Percentiles rank a stretch among this genome's conserved stretches.
Conservation (phyloP, 2,113 vertebrate species). For the Brachypteracias leptosomus region DNA sequence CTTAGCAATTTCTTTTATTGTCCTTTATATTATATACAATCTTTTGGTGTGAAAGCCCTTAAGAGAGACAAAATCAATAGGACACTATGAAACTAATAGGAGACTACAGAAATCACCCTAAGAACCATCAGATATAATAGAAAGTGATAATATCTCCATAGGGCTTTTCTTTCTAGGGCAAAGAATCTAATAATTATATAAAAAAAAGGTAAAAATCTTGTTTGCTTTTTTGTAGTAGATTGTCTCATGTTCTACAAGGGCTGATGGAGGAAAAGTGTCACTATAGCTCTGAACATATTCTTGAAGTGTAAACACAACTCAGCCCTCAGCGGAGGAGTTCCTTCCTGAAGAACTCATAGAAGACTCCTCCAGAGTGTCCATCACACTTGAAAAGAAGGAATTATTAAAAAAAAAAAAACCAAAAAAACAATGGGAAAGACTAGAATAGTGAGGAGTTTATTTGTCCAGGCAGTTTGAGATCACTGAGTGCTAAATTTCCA, state of each 20-base stretch:
- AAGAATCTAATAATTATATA: neutral
- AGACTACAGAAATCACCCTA: constrained; percentile 28
- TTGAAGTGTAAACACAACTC: neutral
- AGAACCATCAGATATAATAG: neutral
- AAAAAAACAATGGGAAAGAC: neutral
- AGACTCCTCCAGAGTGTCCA: neutral
- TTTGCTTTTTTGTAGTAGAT: neutral
- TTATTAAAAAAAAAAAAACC: neutral
- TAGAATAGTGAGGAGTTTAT: neutral
- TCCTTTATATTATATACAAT: neutral
- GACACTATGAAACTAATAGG: constrained; percentile 19
- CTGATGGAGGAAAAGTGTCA: neutral
- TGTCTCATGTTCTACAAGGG: neutral
- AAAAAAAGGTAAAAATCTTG: neutral
- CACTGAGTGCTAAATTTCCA: neutral
- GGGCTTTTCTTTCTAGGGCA: neutral
- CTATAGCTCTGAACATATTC: neutral
- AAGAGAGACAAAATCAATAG: constrained; percentile 51
- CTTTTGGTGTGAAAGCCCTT: constrained; percentile 6
- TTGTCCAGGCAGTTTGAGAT: neutral
- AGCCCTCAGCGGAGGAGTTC: neutral
- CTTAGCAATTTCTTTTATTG: constrained; percentile 50
- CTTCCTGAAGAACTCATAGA: neutral
- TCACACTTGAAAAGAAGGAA: neutral
- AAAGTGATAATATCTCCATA: neutral